These are phyloP conservation scores for Hofmannophila pseudospretella DNA, from an alignment of 2,888 invertebrate genomes.

Conservation along the genomic window DNA sequence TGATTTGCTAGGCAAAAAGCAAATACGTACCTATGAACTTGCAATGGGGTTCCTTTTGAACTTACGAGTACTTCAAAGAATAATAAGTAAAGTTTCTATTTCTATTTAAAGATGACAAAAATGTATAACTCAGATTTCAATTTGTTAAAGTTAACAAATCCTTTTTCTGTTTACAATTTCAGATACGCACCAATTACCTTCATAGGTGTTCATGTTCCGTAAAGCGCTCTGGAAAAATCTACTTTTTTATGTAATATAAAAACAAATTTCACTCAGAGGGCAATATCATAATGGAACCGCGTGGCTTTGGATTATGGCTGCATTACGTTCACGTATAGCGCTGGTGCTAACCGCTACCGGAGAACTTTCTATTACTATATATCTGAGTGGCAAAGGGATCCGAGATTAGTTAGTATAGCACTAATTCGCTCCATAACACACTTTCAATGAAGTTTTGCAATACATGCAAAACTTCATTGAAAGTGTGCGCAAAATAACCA, in stretches of 20 bases:
- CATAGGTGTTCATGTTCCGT: conserved; percentile 42
- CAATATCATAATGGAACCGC: conserved; percentile 73
- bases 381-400: conserved; percentile 28
- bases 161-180: not conserved
- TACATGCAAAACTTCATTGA: no score
- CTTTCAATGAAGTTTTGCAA: conserved; percentile 7
- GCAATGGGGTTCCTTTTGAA: no score
- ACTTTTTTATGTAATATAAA: conserved; percentile 57
- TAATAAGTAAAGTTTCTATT: no score
- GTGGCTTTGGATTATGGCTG: conserved; percentile 48
- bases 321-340: conserved; percentile 45
- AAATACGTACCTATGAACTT: no score
- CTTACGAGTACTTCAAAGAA: no score
- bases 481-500: no score
- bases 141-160: no score
- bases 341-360: conserved; percentile 47
- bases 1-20: no score
- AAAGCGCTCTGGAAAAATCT: conserved; percentile 44
- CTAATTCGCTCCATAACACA: conserved; percentile 21
- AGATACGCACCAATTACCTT: conserved; percentile 20
- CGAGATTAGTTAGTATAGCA: conserved; percentile 26
- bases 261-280: conserved; percentile 68
- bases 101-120: no score
- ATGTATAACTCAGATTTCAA: no score
- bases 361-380: conserved; percentile 46